Evolutionary conservation across 2,113 vertebrate genomes (phyloP).

Genomic region (Orcinus orca): DNA sequence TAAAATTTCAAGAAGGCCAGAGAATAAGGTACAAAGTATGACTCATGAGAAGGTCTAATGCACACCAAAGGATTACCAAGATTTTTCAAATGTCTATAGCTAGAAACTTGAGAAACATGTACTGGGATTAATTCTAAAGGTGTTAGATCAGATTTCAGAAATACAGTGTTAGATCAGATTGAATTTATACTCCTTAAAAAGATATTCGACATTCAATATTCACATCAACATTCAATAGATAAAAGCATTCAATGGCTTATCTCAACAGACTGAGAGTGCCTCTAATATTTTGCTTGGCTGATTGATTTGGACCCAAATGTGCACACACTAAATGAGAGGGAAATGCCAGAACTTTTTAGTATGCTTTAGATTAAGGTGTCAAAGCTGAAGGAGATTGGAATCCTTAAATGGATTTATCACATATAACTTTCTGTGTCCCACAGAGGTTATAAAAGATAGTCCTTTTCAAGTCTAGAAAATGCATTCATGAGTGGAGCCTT

Average conservation of each 20-base stretch:
- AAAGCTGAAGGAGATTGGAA: neutral
- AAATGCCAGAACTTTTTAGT: neutral
- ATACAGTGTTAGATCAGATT: neutral
- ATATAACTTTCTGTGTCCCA: neutral
- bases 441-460: neutral
- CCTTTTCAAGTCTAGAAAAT: neutral
- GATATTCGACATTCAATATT: neutral
- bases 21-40: neutral
- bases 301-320: neutral
- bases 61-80: neutral
- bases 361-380: neutral
- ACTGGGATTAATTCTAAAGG: neutral
- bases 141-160: neutral
- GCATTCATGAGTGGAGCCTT: neutral
- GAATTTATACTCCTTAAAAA: neutral
- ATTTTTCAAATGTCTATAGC: neutral
- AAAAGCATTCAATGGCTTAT: neutral
- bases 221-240: neutral
- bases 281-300: neutral
- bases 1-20: neutral
- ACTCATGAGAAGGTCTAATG: neutral
- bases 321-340: neutral
- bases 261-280: neutral
- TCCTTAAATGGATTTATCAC: neutral
- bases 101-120: neutral